Base-by-base conservation (phyloP, 2,113 vertebrate species). In the Amphiprion ocellaris region DNA sequence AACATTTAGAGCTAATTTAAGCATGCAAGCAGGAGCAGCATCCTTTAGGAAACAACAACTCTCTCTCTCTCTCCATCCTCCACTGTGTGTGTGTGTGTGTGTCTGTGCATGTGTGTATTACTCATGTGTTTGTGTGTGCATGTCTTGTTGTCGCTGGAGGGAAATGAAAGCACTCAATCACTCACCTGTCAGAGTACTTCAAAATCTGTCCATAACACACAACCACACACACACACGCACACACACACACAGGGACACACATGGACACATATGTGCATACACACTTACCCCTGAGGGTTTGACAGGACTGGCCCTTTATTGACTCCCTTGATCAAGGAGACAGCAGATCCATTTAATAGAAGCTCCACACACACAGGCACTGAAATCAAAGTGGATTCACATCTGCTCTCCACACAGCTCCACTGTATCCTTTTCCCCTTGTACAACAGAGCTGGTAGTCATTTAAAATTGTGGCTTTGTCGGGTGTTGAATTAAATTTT, bases 1-100 rank as follows among this genome's bases (percentile, higher is more conserved):
- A 93, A 94, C 93, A 94, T 94, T 94, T 92, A 90, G 91, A 92
- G 94, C 94, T 95, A 93, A 95, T 95, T 94, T 94, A 91, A 94
- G 92, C 92, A 89, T 87, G 83, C 89, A 92, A 88, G 89, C 90
- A 92, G 91, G 84, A 91, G 92, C 88, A 87, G 86, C 86, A 92
- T 93, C 93, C 94, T 94, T 94, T 90, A 93, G 92, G 91, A 93
- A 94, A 89, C 90, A 90, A 85, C 90, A 87, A 61, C 71, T 85
- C 87, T 78, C 77, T 67, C 70, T 58, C 33, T 73, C 37, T 73
- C 86, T 73, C 86, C 58, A 71, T 81, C 86, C 68, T 83, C 50
- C 55, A 70, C 58, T 74, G 6, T 64, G 69, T 19, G 28, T 71
- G 88, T 50, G 88, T 50, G 49, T 52, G 19, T 70, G 16, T 53